Base-by-base conservation (phyloP, 2,888 invertebrate species). In the Orchesella flavescens region DNA sequence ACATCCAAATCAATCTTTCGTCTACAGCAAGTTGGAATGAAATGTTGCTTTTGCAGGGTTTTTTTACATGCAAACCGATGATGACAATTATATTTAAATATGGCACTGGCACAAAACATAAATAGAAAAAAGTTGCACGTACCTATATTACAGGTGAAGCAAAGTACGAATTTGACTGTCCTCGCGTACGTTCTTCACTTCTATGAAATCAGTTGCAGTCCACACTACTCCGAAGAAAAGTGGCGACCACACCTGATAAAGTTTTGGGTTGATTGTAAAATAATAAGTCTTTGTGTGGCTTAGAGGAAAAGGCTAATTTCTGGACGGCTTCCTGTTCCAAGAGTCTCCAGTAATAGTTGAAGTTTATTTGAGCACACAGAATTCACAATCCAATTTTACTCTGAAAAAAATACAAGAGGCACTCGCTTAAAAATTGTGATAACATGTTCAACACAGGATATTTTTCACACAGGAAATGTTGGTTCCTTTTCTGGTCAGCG, bases 401-500 rank as follows among this genome's bases (percentile, higher is more conserved):
- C 53, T 53, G 17, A 17, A 53, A 53, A 17, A 53, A 17, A 17
- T 53, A 10, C 2, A 53, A 17, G 1, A 10, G 10, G 17, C 53
- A 53, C 53, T 53, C 53, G 10, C 17, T 53, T 13, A 53, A 10
- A 46, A 53, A 5, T 17, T 53, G n/a, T 2, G 10, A 53, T n/a
- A 53, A 53, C 17, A 5, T 5, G 53, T 46, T 10, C 46, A 46
- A 46, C 13, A 49, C 55, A 55, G 23, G 12, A 46, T 21, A 21
- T 7, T 63, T 24, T n/a, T 57, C 24, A 73, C 19, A 61, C 77
- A 78, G 78, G 78, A 78, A 78, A 61, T 71, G 68, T 13, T 59
- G 63, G 78, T 78, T 78, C 69, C 78, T 71, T 19, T 71, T 78
- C 44, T 78, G 71, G 71, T 71, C 15, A 69, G 43, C 1, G 21